These are phyloP conservation scores for Peromyscus melanophrys DNA, from an alignment of 2,797 vertebrate species.

Conservation along the genomic window DNA sequence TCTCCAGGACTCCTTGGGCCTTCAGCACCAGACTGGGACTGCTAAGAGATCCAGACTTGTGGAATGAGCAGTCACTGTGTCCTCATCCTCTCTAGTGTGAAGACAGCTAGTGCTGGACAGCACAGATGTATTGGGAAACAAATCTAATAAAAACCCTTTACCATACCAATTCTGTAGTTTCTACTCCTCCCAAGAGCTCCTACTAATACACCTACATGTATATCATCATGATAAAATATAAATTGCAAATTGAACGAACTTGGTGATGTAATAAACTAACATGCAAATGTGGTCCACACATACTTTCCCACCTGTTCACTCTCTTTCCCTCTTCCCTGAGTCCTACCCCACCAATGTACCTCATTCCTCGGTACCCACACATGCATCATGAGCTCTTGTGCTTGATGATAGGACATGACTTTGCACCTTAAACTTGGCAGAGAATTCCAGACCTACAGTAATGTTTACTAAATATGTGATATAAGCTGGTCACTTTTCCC, in stretches of 20 bases:
- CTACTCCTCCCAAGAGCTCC: background rate
- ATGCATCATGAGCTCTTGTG: background rate
- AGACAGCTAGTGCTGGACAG: background rate
- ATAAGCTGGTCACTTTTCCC: background rate
- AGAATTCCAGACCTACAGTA: background rate
- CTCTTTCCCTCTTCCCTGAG: background rate
- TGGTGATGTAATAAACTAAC: background rate
- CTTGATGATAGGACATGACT: background rate
- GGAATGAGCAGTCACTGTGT: background rate
- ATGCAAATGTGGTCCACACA: background rate
- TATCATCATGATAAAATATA: background rate
- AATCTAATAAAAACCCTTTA: background rate
- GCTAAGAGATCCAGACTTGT: background rate
- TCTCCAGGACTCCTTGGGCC: background rate
- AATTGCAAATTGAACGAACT: background rate
- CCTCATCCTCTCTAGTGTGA: background rate
- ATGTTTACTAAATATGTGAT: constrained; percentile 3
- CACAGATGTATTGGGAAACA: background rate
- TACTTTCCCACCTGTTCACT: background rate
- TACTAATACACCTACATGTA: background rate
- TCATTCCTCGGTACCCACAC: no score
- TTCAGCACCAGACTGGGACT: background rate
- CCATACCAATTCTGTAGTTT: no score
- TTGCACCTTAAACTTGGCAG: background rate
- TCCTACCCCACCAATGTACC: background rate